Base-by-base conservation (phyloP, 2,113 vertebrate species). In the Onychorhynchus coronatus region DNA sequence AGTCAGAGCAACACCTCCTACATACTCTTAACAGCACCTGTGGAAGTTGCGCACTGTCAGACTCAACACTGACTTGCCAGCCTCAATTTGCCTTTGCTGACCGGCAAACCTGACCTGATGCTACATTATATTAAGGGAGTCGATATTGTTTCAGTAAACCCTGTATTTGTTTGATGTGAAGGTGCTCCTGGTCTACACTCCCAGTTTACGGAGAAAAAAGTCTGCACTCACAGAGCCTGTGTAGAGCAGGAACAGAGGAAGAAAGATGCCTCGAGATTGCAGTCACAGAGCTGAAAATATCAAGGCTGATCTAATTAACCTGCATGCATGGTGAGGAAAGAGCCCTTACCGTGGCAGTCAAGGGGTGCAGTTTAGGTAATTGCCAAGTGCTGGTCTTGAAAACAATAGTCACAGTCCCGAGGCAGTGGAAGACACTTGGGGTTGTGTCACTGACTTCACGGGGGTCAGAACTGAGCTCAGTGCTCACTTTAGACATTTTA, bases 1-100 rank as follows among this genome's bases (percentile, higher is more conserved):
- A 88, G 71, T 59, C 91, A 94, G 39, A 85, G 49, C 80, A 87
- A 33, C 81, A 88, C 88, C 58, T 95, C 96, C 92, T 55, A 88
- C 94, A 9, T 24, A 22, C 78, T 94, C 31, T 5, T 5, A 49
- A 39, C 88, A 88, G 2, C 85, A 90, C 85, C 92, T 74, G 41
- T 41, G 89, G 11, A 39, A 95, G 37, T 50, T 66, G 11, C 2
- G 18, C 49, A 22, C 91, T 93, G 92, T 33, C 91, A 97, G 94
- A 50, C 72, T 80, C 94, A 90, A 90, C 76, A 76, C 31, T 71
- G 74, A 39, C 81, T 78, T 35, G 68, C 41, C 75, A 92, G 83
- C 50, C 71, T 44, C 50, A 14, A 41, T 82, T 85, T 91, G 42
- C 55, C 50, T 82, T 79, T 70, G 37, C 61, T 16, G 59, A 30